Evolutionary conservation across 2,797 vertebrate genomes (phyloP).

Genomic region (Garrulus glandarius): DNA sequence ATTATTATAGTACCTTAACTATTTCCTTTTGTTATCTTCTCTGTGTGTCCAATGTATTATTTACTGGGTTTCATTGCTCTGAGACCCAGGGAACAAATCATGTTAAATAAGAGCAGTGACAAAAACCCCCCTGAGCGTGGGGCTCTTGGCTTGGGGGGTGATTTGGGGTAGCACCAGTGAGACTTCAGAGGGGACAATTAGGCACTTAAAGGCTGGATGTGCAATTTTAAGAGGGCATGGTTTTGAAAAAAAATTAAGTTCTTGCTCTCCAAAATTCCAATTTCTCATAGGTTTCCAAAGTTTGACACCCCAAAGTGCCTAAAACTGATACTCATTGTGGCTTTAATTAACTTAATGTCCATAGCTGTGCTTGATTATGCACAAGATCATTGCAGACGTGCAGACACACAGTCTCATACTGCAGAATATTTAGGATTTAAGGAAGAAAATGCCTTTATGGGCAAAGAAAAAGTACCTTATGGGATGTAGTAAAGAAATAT

Average conservation of each 20-base stretch:
- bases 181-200: neutral
- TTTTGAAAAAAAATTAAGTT: neutral
- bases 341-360: neutral
- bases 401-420: neutral
- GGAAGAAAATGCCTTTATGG: neutral
- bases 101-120: neutral
- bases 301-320: neutral
- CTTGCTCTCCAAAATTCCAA: neutral
- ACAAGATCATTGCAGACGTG: neutral
- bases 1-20: constrained; percentile 81
- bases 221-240: neutral
- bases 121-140: neutral
- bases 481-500: constrained; percentile 4
- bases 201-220: neutral
- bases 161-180: neutral
- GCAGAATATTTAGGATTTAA: neutral
- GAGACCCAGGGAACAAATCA: constrained; percentile 6
- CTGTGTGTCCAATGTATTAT: constrained; percentile 40
- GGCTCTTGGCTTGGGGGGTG: neutral
- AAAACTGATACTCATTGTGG: neutral
- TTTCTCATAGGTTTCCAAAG: neutral
- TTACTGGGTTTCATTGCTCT: constrained; percentile 37
- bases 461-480: constrained; percentile 18
- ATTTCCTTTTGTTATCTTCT: constrained; percentile 78
- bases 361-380: neutral